Evolutionary conservation across 2,888 invertebrate genomes (phyloP).

Genomic region (Sicus ferrugineus): DNA sequence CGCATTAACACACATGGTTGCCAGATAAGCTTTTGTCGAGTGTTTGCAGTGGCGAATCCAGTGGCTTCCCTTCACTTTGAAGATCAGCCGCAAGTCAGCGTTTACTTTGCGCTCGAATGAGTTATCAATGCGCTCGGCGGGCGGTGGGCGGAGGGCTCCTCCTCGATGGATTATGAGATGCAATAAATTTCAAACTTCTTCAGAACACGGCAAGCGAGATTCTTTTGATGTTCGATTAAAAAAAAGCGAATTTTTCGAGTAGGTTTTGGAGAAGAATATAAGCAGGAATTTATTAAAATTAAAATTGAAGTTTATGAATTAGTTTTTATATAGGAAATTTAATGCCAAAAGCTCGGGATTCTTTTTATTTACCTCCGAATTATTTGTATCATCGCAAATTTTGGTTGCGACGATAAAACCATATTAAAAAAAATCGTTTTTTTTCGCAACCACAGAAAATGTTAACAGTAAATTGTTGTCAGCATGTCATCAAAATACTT

Average conservation of each 20-base stretch:
- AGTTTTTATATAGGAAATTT: no score
- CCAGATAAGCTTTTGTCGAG: constrained; percentile 34
- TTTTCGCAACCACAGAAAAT: constrained; percentile 61
- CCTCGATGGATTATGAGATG: not conserved
- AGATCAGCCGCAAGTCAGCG: constrained; percentile 16
- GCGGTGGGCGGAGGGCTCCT: not conserved
- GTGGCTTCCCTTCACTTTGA: constrained; percentile 42
- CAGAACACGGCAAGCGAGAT: no score
- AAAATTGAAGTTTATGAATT: no score
- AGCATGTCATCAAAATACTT: not conserved
- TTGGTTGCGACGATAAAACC: no score
- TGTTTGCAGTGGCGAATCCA: constrained; percentile 42
- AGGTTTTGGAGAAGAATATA: not conserved
- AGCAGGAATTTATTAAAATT: not conserved
- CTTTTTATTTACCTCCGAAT: not conserved
- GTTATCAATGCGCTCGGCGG: not conserved
- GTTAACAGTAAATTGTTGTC: constrained; percentile 45
- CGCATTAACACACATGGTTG: constrained; percentile 9
- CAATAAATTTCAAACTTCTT: no score
- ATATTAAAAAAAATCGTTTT: no score
- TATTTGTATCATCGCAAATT: constrained; percentile 18
- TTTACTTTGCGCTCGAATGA: not conserved
- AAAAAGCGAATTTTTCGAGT: no score
- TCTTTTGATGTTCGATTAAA: constrained; percentile 1
- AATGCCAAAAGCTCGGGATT: not conserved